These are phyloP conservation scores for Epirrhoe tristata DNA, from an alignment of 2,888 invertebrate genomes.

Conservation along the genomic window DNA sequence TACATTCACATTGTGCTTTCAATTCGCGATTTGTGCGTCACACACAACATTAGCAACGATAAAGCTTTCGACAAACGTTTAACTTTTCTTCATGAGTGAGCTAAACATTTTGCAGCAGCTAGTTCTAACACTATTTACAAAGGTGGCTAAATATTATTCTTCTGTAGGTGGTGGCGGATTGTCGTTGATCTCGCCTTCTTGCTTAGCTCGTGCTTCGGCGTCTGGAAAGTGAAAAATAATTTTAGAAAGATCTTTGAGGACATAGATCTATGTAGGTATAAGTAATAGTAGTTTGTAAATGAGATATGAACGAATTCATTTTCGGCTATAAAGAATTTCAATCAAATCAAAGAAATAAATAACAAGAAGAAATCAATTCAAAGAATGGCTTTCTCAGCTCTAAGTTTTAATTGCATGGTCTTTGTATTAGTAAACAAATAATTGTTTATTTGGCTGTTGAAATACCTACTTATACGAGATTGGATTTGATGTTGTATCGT, in stretches of 20 bases:
- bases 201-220: constrained; percentile 84
- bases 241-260: not conserved
- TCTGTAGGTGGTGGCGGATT: constrained; percentile 67
- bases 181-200: constrained; percentile 71
- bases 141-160: constrained; percentile 84
- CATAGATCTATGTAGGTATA: not conserved
- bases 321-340: too few species aligned
- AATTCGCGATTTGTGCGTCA: constrained; percentile 70
- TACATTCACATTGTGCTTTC: constrained; percentile 64
- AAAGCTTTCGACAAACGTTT: constrained; percentile 55
- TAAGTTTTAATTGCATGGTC: too few species aligned
- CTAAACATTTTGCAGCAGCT: constrained; percentile 76
- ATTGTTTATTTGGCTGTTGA: too few species aligned
- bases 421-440: too few species aligned
- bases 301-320: not conserved
- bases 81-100: constrained; percentile 72
- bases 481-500: too few species aligned
- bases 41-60: constrained; percentile 60
- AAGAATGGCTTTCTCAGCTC: too few species aligned
- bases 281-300: not conserved
- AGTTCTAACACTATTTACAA: constrained; percentile 81
- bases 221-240: constrained; percentile 63
- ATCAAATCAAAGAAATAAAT: too few species aligned
- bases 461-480: too few species aligned
- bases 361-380: too few species aligned